Percentiles rank a stretch among this genome's conserved stretches.
phyloP scores from a whole-genome alignment of 2,113 vertebrate species.

The Piaya cayana region DNA sequence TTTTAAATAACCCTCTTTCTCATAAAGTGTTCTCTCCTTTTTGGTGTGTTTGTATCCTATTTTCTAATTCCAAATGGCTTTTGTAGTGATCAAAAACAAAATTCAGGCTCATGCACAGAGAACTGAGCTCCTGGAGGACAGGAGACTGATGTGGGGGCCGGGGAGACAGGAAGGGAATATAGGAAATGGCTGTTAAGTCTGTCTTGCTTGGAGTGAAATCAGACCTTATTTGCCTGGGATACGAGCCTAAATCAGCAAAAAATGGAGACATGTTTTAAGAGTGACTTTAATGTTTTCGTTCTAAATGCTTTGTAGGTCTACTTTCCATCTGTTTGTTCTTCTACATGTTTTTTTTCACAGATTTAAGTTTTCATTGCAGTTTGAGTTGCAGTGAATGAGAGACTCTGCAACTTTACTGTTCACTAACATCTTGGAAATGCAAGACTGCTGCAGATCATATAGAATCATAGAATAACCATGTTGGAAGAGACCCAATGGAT shows the following conservation, averaged over 20 bases:
- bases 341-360: neutral
- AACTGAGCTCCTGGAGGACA: neutral
- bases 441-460: neutral
- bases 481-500: too few species aligned
- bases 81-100: neutral
- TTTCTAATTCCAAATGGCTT: neutral
- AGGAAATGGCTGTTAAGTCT: neutral
- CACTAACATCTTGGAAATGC: neutral
- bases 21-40: neutral
- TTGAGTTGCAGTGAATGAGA: accelerated
- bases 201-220: neutral
- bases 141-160: neutral
- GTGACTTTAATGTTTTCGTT: neutral
- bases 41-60: neutral
- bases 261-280: neutral
- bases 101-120: neutral
- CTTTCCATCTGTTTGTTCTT: neutral
- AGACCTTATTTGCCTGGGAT: accelerated
- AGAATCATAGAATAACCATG: too few species aligned
- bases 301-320: neutral
- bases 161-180: neutral
- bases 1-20: neutral
- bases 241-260: neutral
- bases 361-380: neutral
- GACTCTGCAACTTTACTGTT: neutral